Percentiles rank a stretch among this genome's conserved stretches.
Conservation (phyloP, 2,888 invertebrate species). For the Xestobium rufovillosum region DNA sequence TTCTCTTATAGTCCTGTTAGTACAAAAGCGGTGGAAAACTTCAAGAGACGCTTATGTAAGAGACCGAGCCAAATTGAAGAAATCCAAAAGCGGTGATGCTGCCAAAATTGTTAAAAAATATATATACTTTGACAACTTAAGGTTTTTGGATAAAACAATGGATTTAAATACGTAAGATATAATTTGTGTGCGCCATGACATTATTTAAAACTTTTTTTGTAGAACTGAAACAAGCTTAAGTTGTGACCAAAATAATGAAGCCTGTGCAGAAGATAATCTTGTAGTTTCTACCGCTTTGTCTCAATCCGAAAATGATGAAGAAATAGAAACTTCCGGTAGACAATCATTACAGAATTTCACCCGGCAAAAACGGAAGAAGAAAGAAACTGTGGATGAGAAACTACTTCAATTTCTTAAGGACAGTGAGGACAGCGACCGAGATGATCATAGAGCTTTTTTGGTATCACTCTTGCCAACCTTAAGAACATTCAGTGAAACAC, state of each 20-base stretch:
- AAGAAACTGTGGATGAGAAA: slow-evolving; percentile 9
- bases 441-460: slow-evolving; percentile 12
- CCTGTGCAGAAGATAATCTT: no score
- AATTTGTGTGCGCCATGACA: no score
- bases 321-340: no score
- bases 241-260: no score
- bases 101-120: neutral
- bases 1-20: slow-evolving; percentile 10
- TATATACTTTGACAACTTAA: neutral
- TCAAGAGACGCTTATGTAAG: slow-evolving; percentile 12
- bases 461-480: slow-evolving; percentile 11
- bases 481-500: slow-evolving; percentile 12
- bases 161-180: neutral
- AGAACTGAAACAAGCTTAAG: slow-evolving; percentile 8
- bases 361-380: slow-evolving; percentile 10
- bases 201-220: no score
- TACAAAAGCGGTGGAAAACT: slow-evolving; percentile 13
- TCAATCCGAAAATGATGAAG: no score
- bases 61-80: slow-evolving; percentile 9
- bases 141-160: slow-evolving; percentile 11
- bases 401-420: slow-evolving; percentile 6
- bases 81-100: slow-evolving; percentile 6
- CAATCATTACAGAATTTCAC: no score
- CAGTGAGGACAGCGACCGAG: slow-evolving; percentile 5
- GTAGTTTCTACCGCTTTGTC: no score